phyloP scores from a whole-genome alignment of 2,113 vertebrate species.

The Hucho hucho region DNA sequence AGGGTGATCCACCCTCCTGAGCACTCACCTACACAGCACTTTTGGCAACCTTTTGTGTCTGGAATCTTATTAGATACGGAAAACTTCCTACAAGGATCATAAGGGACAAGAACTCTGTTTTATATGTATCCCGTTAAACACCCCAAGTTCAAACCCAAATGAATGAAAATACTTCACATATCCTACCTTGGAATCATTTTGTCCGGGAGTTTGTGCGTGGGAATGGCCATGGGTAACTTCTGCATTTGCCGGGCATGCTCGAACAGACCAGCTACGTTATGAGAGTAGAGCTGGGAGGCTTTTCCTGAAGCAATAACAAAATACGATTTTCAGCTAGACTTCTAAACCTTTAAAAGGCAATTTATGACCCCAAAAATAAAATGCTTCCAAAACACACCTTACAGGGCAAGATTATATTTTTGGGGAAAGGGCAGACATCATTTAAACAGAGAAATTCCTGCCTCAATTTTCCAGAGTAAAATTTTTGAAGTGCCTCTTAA shows the following conservation, averaged over 20 bases:
- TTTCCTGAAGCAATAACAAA: slow-evolving; percentile 80
- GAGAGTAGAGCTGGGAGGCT: slow-evolving; percentile 98
- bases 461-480: background rate
- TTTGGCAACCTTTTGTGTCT: slow-evolving; percentile 98
- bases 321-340: background rate
- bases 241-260: slow-evolving; percentile 97
- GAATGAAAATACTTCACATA: too few species aligned
- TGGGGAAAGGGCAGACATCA: background rate
- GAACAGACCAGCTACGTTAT: slow-evolving; percentile 90
- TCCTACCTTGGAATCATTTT: slow-evolving; percentile 93
- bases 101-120: background rate
- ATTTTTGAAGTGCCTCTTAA: background rate
- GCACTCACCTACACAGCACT: slow-evolving; percentile 95
- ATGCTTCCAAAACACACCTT: background rate
- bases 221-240: slow-evolving; percentile 95
- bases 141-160: too few species aligned
- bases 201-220: slow-evolving; percentile 95
- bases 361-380: background rate
- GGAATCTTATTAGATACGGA: slow-evolving; percentile 96
- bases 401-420: background rate
- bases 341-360: background rate
- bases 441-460: background rate
- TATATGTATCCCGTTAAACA: background rate
- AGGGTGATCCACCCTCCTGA: background rate
- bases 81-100: slow-evolving; percentile 87